Evolutionary conservation across 2,888 invertebrate species (phyloP), one percentile per base, ranked within the genome.

Genomic region (Bhutanitis thaidina): DNA sequence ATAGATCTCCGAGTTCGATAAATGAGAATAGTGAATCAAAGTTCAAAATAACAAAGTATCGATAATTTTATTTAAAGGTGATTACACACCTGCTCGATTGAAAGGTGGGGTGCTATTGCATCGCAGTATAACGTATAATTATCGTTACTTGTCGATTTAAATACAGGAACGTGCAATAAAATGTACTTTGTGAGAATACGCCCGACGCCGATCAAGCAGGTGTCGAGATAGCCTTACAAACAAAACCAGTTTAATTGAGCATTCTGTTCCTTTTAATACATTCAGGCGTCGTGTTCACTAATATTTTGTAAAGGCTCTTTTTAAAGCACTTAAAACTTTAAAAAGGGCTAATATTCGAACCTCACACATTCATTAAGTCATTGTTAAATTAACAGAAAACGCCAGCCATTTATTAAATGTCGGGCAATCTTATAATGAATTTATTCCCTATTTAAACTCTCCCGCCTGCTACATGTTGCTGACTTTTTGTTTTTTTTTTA

Each of bases 181-280:
- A 40, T 20, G 43, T 43, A 49, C 37, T 41, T 36, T 34, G 37
- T 32, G 30, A 30, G 43, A 38, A 43, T 7, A 20, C 14, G 32
- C n/a, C 43, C 49, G 32, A 43, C 44, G 16, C 34, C 44, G 13
- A 25, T 29, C 16, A 25, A 39, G 51, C 51, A 51, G 51, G 51
- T 51, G 51, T 51, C 36, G 40, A 30, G 36, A 29, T 27, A 38
- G 15, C 34, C 39, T 41, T 34, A 43, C 32, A 29, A 38, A 29
- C 29, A 10, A 29, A 45, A 51, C 51, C 51, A 13, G 51, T 51
- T 51, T 51, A 39, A 50, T 50, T 50, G 50, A 44, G 44, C 32
- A 43, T 38, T 43, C 43, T 32, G 20, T 34, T 10, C 7, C 27
- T 32, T 43, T 49, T 43, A 43, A 37, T 38, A 36, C 27, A 14